These are phyloP conservation scores for Oryzias sinensis DNA, from an alignment of 2,797 vertebrate species.

Conservation along the genomic window DNA sequence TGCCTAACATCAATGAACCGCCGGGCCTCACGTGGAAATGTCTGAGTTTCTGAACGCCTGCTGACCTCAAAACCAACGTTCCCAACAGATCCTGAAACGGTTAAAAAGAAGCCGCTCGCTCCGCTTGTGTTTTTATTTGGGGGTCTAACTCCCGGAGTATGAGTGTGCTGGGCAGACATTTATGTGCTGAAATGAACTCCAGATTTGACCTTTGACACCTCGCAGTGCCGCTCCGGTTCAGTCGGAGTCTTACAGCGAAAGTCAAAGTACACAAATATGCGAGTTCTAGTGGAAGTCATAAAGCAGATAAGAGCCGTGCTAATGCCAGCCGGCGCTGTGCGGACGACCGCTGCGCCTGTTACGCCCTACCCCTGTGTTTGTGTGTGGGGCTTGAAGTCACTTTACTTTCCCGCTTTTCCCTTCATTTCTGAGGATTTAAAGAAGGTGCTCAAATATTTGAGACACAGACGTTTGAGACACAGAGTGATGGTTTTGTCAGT, in stretches of 20 bases:
- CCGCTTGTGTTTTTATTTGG: slow-evolving; percentile 29
- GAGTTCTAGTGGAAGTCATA: slow-evolving; percentile 67
- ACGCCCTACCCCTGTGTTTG: slow-evolving; percentile 8
- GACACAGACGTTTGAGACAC: neutral
- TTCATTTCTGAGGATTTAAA: neutral
- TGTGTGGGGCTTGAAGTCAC: slow-evolving; percentile 8
- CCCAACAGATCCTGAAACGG: slow-evolving; percentile 15
- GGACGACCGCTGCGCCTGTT: slow-evolving; percentile 6
- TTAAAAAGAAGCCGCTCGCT: slow-evolving; percentile 7
- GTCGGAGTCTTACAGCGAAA: slow-evolving; percentile 61
- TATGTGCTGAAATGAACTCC: slow-evolving; percentile 50
- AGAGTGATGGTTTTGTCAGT: too few relatives aligned
- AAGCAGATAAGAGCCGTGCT: slow-evolving; percentile 62
- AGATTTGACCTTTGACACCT: slow-evolving; percentile 60
- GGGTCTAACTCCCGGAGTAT: slow-evolving; percentile 30
- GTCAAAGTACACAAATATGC: slow-evolving; percentile 77
- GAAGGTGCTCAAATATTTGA: neutral
- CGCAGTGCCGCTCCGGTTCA: slow-evolving; percentile 38
- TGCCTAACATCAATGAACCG: slow-evolving; percentile 9
- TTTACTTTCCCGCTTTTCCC: neutral
- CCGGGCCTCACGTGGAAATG: neutral
- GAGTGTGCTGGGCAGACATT: slow-evolving; percentile 21
- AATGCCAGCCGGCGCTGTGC: slow-evolving; percentile 21
- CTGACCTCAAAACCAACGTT: slow-evolving; percentile 10
- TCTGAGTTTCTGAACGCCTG: neutral